Conservation (phyloP, 2,113 vertebrate genomes). For the Donacobius atricapilla region DNA sequence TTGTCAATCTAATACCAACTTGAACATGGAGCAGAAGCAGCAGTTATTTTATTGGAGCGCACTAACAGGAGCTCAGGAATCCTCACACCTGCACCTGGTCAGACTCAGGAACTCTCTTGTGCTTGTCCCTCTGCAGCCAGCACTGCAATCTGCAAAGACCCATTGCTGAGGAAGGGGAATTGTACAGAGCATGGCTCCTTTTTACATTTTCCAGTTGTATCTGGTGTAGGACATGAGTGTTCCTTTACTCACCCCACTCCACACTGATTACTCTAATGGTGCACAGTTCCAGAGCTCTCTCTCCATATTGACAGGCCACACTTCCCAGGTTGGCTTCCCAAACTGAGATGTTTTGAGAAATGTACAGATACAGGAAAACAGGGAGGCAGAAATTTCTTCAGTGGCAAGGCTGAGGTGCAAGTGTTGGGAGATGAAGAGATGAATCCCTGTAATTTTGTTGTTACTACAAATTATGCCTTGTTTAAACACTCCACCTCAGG, state of each 20-base stretch:
- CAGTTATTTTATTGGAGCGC: background rate
- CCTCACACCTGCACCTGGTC: background rate
- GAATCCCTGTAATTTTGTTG: background rate
- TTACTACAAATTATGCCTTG: background rate
- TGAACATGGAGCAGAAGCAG: background rate
- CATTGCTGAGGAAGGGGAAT: background rate
- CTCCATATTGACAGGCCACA: background rate
- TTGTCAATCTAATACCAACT: background rate
- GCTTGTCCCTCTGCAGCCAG: background rate
- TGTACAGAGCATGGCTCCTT: background rate
- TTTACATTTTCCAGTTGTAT: background rate
- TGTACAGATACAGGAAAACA: background rate
- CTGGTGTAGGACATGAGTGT: background rate
- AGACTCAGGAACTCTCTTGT: background rate
- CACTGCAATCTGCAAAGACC: background rate
- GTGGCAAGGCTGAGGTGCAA: background rate
- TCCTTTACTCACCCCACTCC: background rate
- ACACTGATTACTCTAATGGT: accelerated
- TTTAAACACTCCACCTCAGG: background rate
- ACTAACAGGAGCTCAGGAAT: background rate
- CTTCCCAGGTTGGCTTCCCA: background rate
- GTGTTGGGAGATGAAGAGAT: background rate
- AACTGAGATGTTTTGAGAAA: background rate
- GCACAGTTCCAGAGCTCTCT: background rate
- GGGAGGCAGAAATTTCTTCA: background rate